Conservation (phyloP, 2,888 invertebrate genomes). For the Mactromeris polynyma region DNA sequence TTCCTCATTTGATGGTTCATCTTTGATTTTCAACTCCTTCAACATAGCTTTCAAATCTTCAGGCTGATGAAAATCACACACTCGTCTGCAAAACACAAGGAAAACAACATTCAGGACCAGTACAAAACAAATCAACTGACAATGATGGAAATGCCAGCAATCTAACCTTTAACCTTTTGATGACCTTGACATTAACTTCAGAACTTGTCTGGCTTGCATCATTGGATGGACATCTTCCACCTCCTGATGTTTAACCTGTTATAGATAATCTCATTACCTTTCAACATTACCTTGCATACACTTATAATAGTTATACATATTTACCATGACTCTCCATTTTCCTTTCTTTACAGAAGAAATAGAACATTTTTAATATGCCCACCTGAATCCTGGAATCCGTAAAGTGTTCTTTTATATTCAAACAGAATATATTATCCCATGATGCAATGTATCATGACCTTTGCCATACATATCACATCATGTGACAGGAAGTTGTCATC, state of each 20-base stretch:
- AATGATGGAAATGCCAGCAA: constrained; percentile 28
- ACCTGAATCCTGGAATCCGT: constrained; percentile 38
- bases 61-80: constrained; percentile 93
- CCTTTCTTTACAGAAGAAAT: constrained; percentile 23
- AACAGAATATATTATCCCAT: constrained; percentile 44
- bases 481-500: constrained; percentile 44
- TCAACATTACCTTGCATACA: background rate
- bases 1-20: constrained; percentile 88
- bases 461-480: constrained; percentile 43
- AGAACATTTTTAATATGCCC: constrained; percentile 40
- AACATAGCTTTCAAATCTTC: constrained; percentile 88
- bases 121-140: constrained; percentile 21
- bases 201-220: background rate
- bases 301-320: background rate
- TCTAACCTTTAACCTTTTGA: constrained; percentile 19
- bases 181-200: constrained; percentile 26
- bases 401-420: constrained; percentile 21
- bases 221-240: constrained; percentile 15
- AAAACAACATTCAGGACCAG: background rate
- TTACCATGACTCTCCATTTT: background rate
- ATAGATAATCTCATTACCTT: background rate
- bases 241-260: background rate
- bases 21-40: constrained; percentile 45
- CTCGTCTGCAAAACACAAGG: constrained; percentile 89
- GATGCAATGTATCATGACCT: constrained; percentile 53